A percentile compares a stretch with the other conserved stretches of the same genome.
phyloP scores from a whole-genome alignment of 1,140 invertebrate genomes.

The Probaryconus sp. region DNA sequence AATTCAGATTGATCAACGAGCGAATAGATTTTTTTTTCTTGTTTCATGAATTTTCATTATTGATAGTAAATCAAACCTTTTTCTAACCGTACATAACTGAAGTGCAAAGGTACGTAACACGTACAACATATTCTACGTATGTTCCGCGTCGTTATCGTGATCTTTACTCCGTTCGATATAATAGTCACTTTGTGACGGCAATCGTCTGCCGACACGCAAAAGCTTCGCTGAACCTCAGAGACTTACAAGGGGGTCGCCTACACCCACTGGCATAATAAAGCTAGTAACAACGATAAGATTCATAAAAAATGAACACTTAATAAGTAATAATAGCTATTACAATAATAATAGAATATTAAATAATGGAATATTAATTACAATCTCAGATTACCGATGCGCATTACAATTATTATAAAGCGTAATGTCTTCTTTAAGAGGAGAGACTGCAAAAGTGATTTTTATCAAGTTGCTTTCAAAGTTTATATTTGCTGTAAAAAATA shows the following conservation, averaged over 20 bases:
- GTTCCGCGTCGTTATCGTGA: slow-evolving; percentile 73
- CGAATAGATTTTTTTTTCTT: neutral
- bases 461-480: no score
- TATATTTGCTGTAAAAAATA: no score
- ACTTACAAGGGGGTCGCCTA: slow-evolving; percentile 37
- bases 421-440: slow-evolving; percentile 55
- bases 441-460: no score
- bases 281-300: slow-evolving; percentile 58
- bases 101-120: slow-evolving; percentile 58
- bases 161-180: slow-evolving; percentile 75
- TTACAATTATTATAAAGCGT: slow-evolving; percentile 44
- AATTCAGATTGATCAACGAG: no score
- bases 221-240: slow-evolving; percentile 41
- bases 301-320: slow-evolving; percentile 63
- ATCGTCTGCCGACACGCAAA: slow-evolving; percentile 75
- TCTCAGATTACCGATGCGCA: slow-evolving; percentile 45
- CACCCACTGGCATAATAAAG: slow-evolving; percentile 56
- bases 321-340: slow-evolving; percentile 63
- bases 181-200: slow-evolving; percentile 76
- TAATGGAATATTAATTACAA: slow-evolving; percentile 55
- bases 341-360: slow-evolving; percentile 60
- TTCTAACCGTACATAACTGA: slow-evolving; percentile 34
- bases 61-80: slow-evolving; percentile 37
- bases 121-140: slow-evolving; percentile 72
- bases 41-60: slow-evolving; percentile 19